Evolutionary conservation across 1,140 invertebrate species (phyloP), one percentile per base, ranked within the genome.

Genomic region (Macrosteles quadrilineatus): DNA sequence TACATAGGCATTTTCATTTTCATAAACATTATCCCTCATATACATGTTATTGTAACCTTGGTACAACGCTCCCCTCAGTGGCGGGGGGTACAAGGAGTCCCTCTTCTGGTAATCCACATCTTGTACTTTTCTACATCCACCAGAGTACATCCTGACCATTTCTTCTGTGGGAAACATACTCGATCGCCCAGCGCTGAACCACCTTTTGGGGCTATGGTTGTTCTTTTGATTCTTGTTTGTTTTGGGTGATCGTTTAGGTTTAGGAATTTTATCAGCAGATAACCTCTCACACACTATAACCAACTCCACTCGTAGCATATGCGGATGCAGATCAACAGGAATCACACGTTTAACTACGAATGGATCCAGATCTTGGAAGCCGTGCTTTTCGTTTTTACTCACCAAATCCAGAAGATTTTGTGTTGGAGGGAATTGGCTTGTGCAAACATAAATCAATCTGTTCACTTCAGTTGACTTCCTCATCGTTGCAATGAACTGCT

Each of bases 1-100:
- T 21, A 40, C 29, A 1, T 3, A 30, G 25, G 25, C 4, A 31
- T 14, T 47, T 21, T 17, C 17, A 25, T n/a, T 45, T 45, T 19
- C 21, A 14, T 9, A 4, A 27, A 0, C 11, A 31, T 1, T n/a
- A 23, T 2, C 21, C 17, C 12, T 31, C n/a, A 55, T 17, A 47
- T 19, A 14, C 6, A 1, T 21, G 14, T 43, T 31, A 2, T 66
- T 19, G 6, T 29, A 19, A 17, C 40, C 63, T 23, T 43, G 36
- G 40, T 69, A 69, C 19, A 69, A 50, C 11, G 57, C 59, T 3
- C 55, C 57, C 17, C 68, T 19, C 17, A 69, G 36, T 0, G 68
- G 68, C 1, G 59, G 57, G 17, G 68, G 68, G 21, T 69, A 69
- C n/a, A 69, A 29, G 21, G 30, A 40, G 57, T 69, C 68, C 12